phyloP scores from a whole-genome alignment of 2,888 invertebrate genomes.

The Slavum lentiscoides region DNA sequence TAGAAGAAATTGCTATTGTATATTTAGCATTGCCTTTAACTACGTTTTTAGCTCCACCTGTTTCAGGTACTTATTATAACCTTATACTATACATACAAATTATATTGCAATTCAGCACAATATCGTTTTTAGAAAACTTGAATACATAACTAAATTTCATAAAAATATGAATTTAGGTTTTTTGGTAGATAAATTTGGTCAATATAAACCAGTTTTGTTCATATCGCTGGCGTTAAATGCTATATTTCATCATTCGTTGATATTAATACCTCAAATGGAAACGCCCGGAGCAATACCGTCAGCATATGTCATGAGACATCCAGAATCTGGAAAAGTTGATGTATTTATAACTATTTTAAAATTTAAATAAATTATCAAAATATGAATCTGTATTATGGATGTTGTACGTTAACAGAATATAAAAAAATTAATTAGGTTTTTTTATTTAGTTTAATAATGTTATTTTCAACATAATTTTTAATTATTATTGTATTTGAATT shows the following conservation, averaged over 20 bases:
- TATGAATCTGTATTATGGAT: too few species aligned
- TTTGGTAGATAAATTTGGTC: constrained; percentile 83
- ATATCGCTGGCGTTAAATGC: constrained; percentile 77
- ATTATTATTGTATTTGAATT: not conserved
- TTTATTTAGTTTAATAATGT: too few species aligned
- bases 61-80: constrained; percentile 67
- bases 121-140: not conserved
- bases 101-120: not conserved
- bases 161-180: constrained; percentile 66
- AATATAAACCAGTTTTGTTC: constrained; percentile 82
- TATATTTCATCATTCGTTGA: constrained; percentile 76
- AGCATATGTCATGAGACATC: constrained; percentile 76
- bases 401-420: too few species aligned
- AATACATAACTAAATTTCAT: not conserved
- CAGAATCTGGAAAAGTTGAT: constrained; percentile 72
- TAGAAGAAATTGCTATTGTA: constrained; percentile 84
- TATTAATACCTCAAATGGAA: constrained; percentile 79
- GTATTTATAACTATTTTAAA: constrained; percentile 62
- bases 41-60: constrained; percentile 81
- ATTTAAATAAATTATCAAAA: constrained; percentile 14
- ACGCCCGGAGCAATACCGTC: constrained; percentile 75
- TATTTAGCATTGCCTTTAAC: constrained; percentile 85
- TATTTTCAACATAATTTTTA: too few species aligned
- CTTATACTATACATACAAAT: too few species aligned
- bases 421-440: too few species aligned